A percentile compares a stretch with the other conserved stretches of the same genome.
Evolutionary conservation across 1,140 invertebrate genomes (phyloP).

Genomic region (Dendroctonus ponderosae): DNA sequence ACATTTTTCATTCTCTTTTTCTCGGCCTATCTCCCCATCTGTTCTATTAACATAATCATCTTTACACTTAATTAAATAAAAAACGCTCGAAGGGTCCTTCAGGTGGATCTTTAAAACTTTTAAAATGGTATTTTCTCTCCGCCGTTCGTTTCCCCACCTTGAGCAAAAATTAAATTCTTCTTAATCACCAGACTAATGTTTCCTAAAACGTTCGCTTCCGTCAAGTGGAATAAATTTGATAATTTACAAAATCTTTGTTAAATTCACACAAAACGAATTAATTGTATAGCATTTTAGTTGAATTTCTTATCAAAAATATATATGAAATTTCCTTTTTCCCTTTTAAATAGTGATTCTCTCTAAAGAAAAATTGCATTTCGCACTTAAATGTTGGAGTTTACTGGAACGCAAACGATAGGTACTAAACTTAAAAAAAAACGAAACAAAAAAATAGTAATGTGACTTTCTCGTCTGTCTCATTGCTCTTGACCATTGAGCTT

Average conservation of each 20-base stretch:
- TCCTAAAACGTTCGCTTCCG: slow-evolving; percentile 15
- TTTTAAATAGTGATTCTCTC: too few relatives aligned
- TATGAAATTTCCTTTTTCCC: too few relatives aligned
- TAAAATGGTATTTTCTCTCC: not conserved
- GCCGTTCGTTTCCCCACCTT: not conserved
- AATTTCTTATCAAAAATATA: too few relatives aligned
- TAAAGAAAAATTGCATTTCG: too few relatives aligned
- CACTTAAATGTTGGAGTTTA: too few relatives aligned
- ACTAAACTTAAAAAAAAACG: too few relatives aligned
- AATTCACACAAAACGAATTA: not conserved
- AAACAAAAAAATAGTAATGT: too few relatives aligned
- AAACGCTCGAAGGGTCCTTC: slow-evolving; percentile 13
- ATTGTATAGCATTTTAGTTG: too few relatives aligned
- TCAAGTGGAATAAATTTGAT: slow-evolving; percentile 11
- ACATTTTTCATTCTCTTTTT: slow-evolving; percentile 7
- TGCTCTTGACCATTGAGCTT: too few relatives aligned
- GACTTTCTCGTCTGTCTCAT: too few relatives aligned
- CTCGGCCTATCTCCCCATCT: slow-evolving; percentile 13
- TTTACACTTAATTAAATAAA: slow-evolving; percentile 30
- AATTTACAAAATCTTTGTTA: slow-evolving; percentile 4
- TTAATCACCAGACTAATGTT: slow-evolving; percentile 7
- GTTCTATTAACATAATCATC: slow-evolving; percentile 27
- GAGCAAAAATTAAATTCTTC: slow-evolving; percentile 17
- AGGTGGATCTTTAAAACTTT: slow-evolving; percentile 22
- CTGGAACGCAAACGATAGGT: too few relatives aligned